phyloP scores from a whole-genome alignment of 2,888 invertebrate species.

The Lepidochitona cinerea region DNA sequence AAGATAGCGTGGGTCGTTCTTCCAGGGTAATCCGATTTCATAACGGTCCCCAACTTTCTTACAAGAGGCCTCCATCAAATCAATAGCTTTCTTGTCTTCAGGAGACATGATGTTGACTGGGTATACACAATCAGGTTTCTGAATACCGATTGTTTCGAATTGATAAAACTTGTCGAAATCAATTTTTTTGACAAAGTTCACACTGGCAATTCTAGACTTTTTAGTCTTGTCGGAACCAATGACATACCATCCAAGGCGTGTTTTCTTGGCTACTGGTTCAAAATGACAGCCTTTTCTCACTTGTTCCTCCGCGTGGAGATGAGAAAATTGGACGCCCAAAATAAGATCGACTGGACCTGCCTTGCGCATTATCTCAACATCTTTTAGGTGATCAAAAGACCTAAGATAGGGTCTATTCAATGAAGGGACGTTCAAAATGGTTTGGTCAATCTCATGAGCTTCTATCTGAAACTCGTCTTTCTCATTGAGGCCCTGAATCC shows the following conservation, averaged over 20 bases:
- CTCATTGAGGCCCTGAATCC: neutral
- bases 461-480: no score
- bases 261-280: neutral
- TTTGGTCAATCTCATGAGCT: neutral
- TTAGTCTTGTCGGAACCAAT: neutral
- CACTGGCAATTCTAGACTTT: neutral
- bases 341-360: neutral
- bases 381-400: neutral
- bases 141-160: neutral
- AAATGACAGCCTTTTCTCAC: neutral
- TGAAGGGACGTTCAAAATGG: neutral
- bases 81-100: neutral
- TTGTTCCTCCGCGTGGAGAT: neutral
- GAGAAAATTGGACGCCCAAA: neutral
- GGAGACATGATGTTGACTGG: neutral
- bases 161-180: neutral
- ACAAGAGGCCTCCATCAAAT: neutral
- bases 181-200: neutral
- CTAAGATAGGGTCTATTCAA: neutral
- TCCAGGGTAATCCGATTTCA: neutral
- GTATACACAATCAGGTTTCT: neutral
- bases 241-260: neutral
- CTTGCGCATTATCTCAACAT: neutral
- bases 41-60: neutral
- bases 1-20: no score